phyloP scores from a whole-genome alignment of 2,797 vertebrate species.

The Typhlichthys subterraneus region DNA sequence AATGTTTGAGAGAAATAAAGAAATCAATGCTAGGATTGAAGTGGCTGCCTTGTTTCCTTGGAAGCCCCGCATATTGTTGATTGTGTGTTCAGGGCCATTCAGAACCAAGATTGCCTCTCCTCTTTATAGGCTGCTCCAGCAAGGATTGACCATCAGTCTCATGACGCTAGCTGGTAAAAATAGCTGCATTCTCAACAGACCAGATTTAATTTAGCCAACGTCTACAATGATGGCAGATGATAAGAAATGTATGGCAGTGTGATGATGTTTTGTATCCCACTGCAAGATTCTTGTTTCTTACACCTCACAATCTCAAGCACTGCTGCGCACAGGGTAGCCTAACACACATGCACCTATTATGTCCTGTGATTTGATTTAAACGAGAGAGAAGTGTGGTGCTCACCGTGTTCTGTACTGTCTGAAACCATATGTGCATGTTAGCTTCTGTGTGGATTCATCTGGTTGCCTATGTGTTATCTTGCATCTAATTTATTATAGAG shows the following conservation, averaged over 20 bases:
- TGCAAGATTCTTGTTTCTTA: constrained; percentile 8
- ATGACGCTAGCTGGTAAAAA: constrained; percentile 72
- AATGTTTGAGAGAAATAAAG: constrained; percentile 47
- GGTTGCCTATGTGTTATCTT: constrained; percentile 6
- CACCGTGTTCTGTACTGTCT: constrained; percentile 28
- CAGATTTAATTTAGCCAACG: constrained; percentile 75
- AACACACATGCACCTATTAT: constrained; percentile 1
- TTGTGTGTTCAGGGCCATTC: constrained; percentile 69
- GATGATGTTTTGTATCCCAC: constrained; percentile 10
- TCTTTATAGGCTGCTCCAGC: constrained; percentile 66
- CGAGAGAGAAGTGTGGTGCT: constrained; percentile 7
- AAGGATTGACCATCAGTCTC: constrained; percentile 73
- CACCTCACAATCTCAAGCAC: constrained; percentile 6
- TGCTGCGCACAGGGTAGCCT: constrained; percentile 6
- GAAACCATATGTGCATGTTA: constrained; percentile 1
- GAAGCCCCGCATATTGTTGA: constrained; percentile 65
- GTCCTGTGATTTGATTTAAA: neutral
- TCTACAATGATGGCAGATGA: constrained; percentile 58
- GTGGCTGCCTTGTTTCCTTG: constrained; percentile 64
- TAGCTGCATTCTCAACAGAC: constrained; percentile 72
- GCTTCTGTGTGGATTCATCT: constrained; percentile 13
- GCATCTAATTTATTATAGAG: too few species aligned
- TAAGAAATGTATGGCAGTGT: constrained; percentile 16
- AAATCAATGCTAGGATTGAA: constrained; percentile 66
- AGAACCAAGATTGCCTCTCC: constrained; percentile 71